Base-by-base conservation (phyloP, 2,888 invertebrate species). In the Chrysotoxum bicinctum region DNA sequence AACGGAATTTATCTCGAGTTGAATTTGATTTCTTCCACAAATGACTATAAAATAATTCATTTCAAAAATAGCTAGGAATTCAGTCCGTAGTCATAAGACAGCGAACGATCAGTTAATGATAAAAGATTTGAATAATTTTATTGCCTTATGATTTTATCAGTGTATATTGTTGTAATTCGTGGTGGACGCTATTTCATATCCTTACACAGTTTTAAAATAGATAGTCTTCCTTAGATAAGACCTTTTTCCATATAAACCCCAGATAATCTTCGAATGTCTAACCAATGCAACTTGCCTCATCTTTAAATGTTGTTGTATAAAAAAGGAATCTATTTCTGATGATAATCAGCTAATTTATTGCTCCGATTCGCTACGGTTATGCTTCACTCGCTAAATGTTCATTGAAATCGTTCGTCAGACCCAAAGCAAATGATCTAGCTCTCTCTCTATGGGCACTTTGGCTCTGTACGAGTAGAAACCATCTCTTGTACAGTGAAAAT, bases 311-410 rank as follows among this genome's bases (percentile, higher is more conserved):
- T 56, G 12, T 74, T 37, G n/a, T 40, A n/a, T n/a, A 7, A 66
- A 12, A 40, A 54, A 32, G 32, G n/a, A 43, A 43, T 30, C 54
- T 56, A 70, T 58, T 23, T 58, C 37, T 56, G 40, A 50, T 78
- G 80, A 75, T 80, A 80, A 75, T 43, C 70, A 81, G 70, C 81
- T 70, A 76, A 81, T 81, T 76, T 81, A 81, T 81, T 69, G 35
- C 69, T 43, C 16, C 32, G 56, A 58, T 66, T 80, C 60, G 58
- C 68, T 69, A n/a, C 35, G 72, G 35, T 54, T 77, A 62, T 62
- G 69, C 62, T 48, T 68, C 43, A 68, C 9, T 43, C 30, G 26
- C 40, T 30, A 52, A 62, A 50, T 16, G 32, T 45, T 8, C 50
- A 60, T 37, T 56, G 45, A 32, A 43, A 32, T 66, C 48, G 32